These are phyloP conservation scores for Rotaria magnacalcarata DNA, from an alignment of 2,888 invertebrate genomes.

Conservation along the genomic window DNA sequence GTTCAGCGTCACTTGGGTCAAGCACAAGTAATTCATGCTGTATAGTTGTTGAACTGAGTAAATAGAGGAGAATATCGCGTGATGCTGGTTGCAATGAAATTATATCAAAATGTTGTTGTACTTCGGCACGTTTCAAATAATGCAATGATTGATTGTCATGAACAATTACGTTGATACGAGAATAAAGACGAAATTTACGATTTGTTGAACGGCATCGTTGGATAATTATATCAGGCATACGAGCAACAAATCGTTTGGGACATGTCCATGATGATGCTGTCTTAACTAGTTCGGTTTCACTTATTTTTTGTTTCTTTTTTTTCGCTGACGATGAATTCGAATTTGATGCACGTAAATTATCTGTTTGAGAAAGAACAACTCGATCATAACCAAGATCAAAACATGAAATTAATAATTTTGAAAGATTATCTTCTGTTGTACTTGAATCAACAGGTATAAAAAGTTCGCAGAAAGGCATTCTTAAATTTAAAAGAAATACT, in stretches of 20 bases:
- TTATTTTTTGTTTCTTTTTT: conserved; percentile 22
- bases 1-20: conserved; percentile 3
- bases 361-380: conserved; percentile 21
- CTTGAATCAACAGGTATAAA: not conserved
- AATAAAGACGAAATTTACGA: not conserved
- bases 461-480: conserved; percentile 32
- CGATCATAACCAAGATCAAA: conserved; percentile 32
- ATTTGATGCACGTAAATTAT: not conserved
- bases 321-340: not conserved
- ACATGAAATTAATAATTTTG: conserved; percentile 14
- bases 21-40: not conserved
- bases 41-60: conserved; percentile 2
- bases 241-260: conserved; percentile 2
- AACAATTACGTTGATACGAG: conserved; percentile 10
- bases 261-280: not conserved
- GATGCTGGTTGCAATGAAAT: conserved; percentile 8
- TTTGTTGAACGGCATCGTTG: conserved; percentile 23
- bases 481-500: not conserved
- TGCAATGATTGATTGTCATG: conserved; percentile 22
- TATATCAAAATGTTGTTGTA: conserved; percentile 14
- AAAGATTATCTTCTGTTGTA: not conserved
- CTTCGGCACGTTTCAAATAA: conserved; percentile 30
- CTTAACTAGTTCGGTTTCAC: not conserved
- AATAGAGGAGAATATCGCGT: conserved; percentile 28
- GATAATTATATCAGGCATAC: not conserved